Evolutionary conservation across 1,140 invertebrate genomes (phyloP), one percentile per base, ranked within the genome.

Genomic region (Babylonia areolata): DNA sequence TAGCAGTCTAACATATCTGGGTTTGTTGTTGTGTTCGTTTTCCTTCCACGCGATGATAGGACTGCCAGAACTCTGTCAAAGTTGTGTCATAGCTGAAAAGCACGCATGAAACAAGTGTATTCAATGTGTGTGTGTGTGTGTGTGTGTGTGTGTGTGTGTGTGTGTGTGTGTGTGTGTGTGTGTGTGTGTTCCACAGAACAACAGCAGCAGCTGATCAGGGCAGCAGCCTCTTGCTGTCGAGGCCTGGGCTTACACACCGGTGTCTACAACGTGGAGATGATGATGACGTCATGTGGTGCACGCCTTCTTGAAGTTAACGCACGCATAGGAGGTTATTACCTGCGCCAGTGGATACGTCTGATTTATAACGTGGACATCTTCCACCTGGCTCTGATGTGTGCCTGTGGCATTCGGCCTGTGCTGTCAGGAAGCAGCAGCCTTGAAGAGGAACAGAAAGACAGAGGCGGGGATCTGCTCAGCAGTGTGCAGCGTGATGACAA

Each of bases 191-290:
- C 23, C n/a, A 42, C 81, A 51, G 91, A 91, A 35, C 89, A 88
- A 78, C 42, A 87, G 54, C 87, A 73, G 0, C 90, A 91, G 71
- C 79, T 92, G 33, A 85, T 89, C 2, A 84, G 81, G 0, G 88
- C 90, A 35, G 90, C 91, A 31, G 90, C 88, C 54, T 87, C 89
- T 37, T 92, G 91, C 75, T 92, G 91, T 78, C 87, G 85, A 9
- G 88, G 89, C 75, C 85, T 92, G 20, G 91, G 90, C 23, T 81
- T 92, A 17, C 64, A 71, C 31, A 88, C 87, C 20, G 91, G 90
- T 1, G 89, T 89, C n/a, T 92, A 90, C 78, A 92, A 92, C 84
- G 89, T 92, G 11, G 90, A 91, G 79, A 87, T 92, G 84, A 89
- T 87, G 58, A 89, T 91, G 91, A 89, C 90, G 2, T 51, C 77